phyloP scores from a whole-genome alignment of 2,113 vertebrate species.

The Gallinago paraguaiae region DNA sequence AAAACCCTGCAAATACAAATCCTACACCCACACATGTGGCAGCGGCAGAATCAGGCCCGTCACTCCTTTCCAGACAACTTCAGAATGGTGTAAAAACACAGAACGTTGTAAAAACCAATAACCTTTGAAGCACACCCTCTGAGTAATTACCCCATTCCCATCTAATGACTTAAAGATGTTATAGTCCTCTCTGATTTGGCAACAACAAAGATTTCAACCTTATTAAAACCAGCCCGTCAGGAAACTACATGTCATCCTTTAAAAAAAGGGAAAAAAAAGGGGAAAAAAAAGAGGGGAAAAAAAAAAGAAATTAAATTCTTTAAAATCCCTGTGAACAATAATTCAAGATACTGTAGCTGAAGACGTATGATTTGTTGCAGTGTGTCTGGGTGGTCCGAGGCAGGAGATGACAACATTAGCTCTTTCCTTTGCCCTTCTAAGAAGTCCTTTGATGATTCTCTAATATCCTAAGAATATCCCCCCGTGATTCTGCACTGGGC shows the following conservation, averaged over 20 bases:
- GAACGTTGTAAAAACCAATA: slow-evolving; percentile 58
- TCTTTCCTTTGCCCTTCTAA: slow-evolving; percentile 58
- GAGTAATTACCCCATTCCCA: slow-evolving; percentile 67
- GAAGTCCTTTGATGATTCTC: slow-evolving; percentile 70
- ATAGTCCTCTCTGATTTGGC: slow-evolving; percentile 66
- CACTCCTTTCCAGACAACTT: slow-evolving; percentile 41
- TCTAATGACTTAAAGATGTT: slow-evolving; percentile 76
- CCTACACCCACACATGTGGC: background rate
- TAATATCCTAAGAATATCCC: slow-evolving; percentile 58
- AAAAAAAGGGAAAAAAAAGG: background rate
- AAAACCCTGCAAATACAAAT: background rate
- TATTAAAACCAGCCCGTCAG: slow-evolving; percentile 75
- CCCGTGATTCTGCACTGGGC: slow-evolving; percentile 34
- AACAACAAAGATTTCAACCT: slow-evolving; percentile 70
- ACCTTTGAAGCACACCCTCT: slow-evolving; percentile 67
- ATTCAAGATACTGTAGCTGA: slow-evolving; percentile 58
- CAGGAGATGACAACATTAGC: slow-evolving; percentile 62
- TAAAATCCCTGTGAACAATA: slow-evolving; percentile 53
- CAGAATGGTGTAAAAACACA: slow-evolving; percentile 47
- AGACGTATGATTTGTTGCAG: slow-evolving; percentile 37
- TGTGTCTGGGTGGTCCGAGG: slow-evolving; percentile 65
- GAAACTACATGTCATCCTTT: slow-evolving; percentile 66
- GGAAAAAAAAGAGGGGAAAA: accelerated
- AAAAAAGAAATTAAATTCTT: slow-evolving; percentile 14
- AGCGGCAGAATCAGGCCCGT: background rate